Evolutionary conservation across 2,888 invertebrate genomes (phyloP).

Genomic region (Heliothis peltigera): DNA sequence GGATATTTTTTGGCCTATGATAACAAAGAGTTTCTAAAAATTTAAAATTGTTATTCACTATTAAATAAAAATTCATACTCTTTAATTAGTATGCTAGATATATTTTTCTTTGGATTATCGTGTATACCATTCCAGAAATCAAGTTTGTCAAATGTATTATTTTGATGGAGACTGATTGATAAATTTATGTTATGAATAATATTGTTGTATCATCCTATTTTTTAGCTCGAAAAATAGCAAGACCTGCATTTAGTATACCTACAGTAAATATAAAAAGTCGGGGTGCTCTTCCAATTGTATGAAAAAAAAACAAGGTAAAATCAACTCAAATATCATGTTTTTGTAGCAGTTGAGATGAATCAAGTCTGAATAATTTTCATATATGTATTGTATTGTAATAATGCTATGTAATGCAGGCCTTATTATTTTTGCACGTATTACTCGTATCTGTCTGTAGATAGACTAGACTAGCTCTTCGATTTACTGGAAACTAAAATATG

Average conservation of each 20-base stretch:
- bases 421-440: constrained; percentile 11
- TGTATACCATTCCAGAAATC: constrained; percentile 56
- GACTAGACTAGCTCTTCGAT: constrained; percentile 5
- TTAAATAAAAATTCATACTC: constrained; percentile 19
- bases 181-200: constrained; percentile 43
- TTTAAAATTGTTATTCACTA: constrained; percentile 35
- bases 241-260: constrained; percentile 18
- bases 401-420: constrained; percentile 3
- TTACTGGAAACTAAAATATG: constrained; percentile 26
- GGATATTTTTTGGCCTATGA: constrained; percentile 45
- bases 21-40: constrained; percentile 23
- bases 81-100: constrained; percentile 45
- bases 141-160: constrained; percentile 40
- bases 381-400: constrained; percentile 2
- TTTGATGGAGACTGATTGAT: constrained; percentile 61
- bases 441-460: constrained; percentile 4
- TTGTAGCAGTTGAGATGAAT: background rate
- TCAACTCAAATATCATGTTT: background rate
- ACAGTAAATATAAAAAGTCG: background rate
- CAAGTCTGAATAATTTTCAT: constrained; percentile 5
- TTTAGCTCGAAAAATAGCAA: constrained; percentile 36
- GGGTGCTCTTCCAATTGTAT: background rate
- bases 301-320: background rate
- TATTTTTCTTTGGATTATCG: too few relatives aligned
- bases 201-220: constrained; percentile 43